Evolutionary conservation across 2,797 vertebrate genomes (phyloP), one percentile per base, ranked within the genome.

Genomic region (Paratrypauchen microcephalus): DNA sequence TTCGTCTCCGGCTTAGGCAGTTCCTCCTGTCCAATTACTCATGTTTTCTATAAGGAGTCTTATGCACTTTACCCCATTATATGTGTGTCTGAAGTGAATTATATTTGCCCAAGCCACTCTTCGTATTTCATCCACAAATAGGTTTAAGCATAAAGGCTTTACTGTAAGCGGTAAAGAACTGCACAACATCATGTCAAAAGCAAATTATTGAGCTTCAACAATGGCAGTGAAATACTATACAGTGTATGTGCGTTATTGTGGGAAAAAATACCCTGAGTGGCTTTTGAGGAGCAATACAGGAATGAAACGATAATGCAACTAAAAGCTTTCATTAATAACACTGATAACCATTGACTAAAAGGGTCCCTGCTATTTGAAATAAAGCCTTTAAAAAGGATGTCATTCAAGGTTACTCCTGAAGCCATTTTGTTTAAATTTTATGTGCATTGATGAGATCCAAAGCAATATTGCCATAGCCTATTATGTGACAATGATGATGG

Each of bases 51-150:
- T 82, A 87, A 88, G 87, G 88, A 89, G 89, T 86, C 79, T 79
- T 90, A 91, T 91, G 87, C 90, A 91, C 86, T 89, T 74, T 80
- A 80, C 83, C 87, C 89, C 85, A 80, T 92, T 90, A 88, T 84
- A 79, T 83, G 75, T 82, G 82, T 84, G 84, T 87, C 4, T 47
- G 85, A 77, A 80, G 82, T 90, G 86, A 88, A 82, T 86, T 89
- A 89, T 81, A 85, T 86, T 78, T 66, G 74, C 90, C 91, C 90
- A 91, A 85, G 70, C 79, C 74, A 74, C 78, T 83, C 77, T 81
- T 69, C 85, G 78, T 78, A 86, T 90, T 91, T 89, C 74, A 84
- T 86, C 87, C 84, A 90, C 79, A 68, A 84, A 76, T 78, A 83
- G 85, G 85, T 85, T 90, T 91, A 88, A 89, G 90, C 88, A 86